phyloP scores from a whole-genome alignment of 2,113 vertebrate species.

The Scytalopus superciliaris region DNA sequence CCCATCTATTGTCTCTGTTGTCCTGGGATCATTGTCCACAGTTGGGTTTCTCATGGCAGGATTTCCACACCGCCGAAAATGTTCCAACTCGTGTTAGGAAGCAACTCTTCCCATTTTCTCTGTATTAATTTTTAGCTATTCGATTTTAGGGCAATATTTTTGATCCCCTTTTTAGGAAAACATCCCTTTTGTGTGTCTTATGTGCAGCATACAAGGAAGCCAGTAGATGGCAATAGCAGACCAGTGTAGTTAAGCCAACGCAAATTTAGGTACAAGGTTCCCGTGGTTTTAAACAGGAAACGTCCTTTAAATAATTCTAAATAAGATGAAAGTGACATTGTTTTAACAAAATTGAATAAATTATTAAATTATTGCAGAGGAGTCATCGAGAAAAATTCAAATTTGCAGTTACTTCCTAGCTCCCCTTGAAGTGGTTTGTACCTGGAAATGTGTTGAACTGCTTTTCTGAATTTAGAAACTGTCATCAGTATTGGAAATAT shows the following conservation, averaged over 20 bases:
- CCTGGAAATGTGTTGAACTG: constrained; percentile 1
- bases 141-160: not conserved
- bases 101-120: not conserved
- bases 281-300: constrained; percentile 40
- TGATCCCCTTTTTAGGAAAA: not conserved
- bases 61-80: constrained; percentile 20
- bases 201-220: not conserved
- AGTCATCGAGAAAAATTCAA: constrained; percentile 8
- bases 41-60: constrained; percentile 4
- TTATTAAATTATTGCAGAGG: constrained; percentile 15
- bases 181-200: not conserved
- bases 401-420: constrained; percentile 16
- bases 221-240: constrained; percentile 79
- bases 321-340: constrained; percentile 28
- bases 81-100: constrained; percentile 21
- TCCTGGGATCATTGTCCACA: constrained; percentile 29
- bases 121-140: not conserved
- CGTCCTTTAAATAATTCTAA: constrained; percentile 33
- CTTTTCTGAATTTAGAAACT: constrained; percentile 61
- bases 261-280: not conserved
- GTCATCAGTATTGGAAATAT: not conserved
- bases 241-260: constrained; percentile 10
- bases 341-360: constrained; percentile 35
- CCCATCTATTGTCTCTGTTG: constrained; percentile 36
- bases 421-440: not conserved